Evolutionary conservation across 2,797 vertebrate species (phyloP).

Genomic region (Eulemur rubriventer): DNA sequence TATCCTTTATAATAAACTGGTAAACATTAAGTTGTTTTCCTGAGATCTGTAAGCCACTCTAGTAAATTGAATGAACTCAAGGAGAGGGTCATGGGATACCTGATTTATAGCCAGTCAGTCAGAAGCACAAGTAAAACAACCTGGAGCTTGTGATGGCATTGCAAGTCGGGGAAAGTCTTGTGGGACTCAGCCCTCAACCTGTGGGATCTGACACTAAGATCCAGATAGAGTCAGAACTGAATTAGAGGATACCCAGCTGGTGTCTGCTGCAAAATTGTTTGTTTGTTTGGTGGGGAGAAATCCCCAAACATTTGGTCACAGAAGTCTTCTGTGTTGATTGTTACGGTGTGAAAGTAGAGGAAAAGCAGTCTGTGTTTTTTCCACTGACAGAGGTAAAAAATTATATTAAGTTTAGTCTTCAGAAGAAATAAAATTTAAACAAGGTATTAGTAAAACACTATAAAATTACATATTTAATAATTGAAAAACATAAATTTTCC

Average conservation of each 20-base stretch:
- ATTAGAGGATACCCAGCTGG: neutral
- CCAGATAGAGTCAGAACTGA: neutral
- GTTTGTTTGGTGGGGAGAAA: neutral
- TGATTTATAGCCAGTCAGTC: neutral
- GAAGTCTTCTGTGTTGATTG: neutral
- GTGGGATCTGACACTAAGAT: neutral
- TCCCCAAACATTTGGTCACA: neutral
- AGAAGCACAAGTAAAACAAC: neutral
- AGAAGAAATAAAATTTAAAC: constrained; percentile 1
- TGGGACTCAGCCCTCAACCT: neutral
- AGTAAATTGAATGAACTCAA: neutral
- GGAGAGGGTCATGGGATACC: neutral
- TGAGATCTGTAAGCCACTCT: neutral
- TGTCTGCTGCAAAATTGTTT: neutral
- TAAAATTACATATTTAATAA: constrained; percentile 4
- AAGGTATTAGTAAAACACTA: neutral
- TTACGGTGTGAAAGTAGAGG: neutral
- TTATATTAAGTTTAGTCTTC: neutral
- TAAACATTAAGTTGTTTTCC: neutral
- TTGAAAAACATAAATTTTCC: constrained; percentile 7
- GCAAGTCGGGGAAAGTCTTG: neutral
- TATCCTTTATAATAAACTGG: neutral
- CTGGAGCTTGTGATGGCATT: neutral
- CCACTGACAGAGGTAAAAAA: constrained; percentile 30
- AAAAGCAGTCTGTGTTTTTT: neutral